These are phyloP conservation scores for Agrotis puta DNA, from an alignment of 2,888 invertebrate genomes.

Conservation along the genomic window DNA sequence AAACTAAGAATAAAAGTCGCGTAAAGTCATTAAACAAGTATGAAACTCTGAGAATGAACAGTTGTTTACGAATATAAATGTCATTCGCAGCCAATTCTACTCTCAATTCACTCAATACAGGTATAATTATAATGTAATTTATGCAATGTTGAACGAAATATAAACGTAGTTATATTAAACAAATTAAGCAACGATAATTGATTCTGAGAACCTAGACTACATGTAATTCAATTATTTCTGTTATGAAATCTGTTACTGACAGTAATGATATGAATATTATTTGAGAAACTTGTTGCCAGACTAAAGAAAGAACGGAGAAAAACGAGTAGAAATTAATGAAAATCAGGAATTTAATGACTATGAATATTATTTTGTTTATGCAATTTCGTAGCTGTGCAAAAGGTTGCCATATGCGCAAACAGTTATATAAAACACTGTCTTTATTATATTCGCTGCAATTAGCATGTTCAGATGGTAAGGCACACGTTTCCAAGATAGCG, in stretches of 20 bases:
- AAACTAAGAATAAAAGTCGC: slow-evolving; percentile 33
- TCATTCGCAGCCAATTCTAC: slow-evolving; percentile 29
- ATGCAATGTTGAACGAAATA: slow-evolving; percentile 28
- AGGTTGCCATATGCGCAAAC: neutral
- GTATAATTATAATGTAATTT: slow-evolving; percentile 45
- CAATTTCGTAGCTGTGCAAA: neutral
- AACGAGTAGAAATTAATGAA: slow-evolving; percentile 14
- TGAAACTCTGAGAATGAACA: slow-evolving; percentile 23
- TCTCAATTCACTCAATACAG: slow-evolving; percentile 12
- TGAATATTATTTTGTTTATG: slow-evolving; percentile 1
- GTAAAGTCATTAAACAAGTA: slow-evolving; percentile 22
- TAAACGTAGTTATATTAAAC: slow-evolving; percentile 20
- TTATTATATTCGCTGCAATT: slow-evolving; percentile 12
- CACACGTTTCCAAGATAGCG: slow-evolving; percentile 19
- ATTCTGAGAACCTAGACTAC: slow-evolving; percentile 25
- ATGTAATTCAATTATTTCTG: slow-evolving; percentile 30
- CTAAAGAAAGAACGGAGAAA: slow-evolving; percentile 8
- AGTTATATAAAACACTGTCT: neutral
- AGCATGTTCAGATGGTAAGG: slow-evolving; percentile 7
- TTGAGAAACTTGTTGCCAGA: slow-evolving; percentile 11
- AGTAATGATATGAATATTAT: slow-evolving; percentile 10
- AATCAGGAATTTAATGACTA: slow-evolving; percentile 3
- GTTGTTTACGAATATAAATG: slow-evolving; percentile 31
- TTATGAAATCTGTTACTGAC: slow-evolving; percentile 32
- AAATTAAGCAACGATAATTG: slow-evolving; percentile 38